Conservation (phyloP, 2,888 invertebrate species). For the Cerceris ruficornis region DNA sequence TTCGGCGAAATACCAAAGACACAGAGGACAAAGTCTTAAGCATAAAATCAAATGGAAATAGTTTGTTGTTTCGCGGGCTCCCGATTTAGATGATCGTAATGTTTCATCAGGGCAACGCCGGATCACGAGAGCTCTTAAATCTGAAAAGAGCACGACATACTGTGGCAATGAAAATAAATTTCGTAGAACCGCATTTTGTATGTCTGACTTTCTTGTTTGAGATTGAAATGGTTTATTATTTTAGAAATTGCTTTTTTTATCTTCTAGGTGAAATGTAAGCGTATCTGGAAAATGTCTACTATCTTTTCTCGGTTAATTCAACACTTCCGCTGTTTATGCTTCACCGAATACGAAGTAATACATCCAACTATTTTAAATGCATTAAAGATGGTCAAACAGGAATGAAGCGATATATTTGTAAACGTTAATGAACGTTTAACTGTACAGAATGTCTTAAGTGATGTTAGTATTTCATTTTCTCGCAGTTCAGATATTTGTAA, state of each 20-base stretch:
- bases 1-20: background rate
- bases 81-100: constrained; percentile 56
- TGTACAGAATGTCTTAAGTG: background rate
- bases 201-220: background rate
- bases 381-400: too few relatives aligned
- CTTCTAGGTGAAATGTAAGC: background rate
- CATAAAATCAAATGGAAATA: constrained; percentile 37
- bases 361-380: too few relatives aligned
- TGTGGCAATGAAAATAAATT: constrained; percentile 44
- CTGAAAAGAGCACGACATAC: constrained; percentile 16
- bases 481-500: background rate
- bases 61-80: constrained; percentile 55
- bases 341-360: too few relatives aligned
- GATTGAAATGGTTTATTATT: constrained; percentile 38
- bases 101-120: constrained; percentile 46
- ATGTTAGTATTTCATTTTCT: background rate
- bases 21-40: constrained; percentile 18
- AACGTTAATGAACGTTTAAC: background rate
- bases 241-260: constrained; percentile 27
- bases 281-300: constrained; percentile 27
- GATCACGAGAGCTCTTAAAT: constrained; percentile 18
- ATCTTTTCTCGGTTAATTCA: background rate
- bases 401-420: background rate
- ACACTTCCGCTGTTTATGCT: background rate
- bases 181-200: background rate